These are phyloP conservation scores for Sphenopsis melanotis DNA, from an alignment of 2,797 vertebrate species.

Conservation along the genomic window DNA sequence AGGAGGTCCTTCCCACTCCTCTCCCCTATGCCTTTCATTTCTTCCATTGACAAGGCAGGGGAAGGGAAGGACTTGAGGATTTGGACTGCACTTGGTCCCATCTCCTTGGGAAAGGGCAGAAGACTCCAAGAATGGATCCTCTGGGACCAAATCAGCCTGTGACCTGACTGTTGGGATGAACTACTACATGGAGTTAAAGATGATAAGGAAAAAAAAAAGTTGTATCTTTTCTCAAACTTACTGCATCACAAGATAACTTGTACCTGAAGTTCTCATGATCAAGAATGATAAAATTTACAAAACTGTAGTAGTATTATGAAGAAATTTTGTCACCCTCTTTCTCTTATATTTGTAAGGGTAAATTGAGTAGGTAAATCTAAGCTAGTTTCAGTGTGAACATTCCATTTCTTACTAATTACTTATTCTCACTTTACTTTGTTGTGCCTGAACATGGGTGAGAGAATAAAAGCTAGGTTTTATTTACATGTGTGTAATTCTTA, in stretches of 20 bases:
- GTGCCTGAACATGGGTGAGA: neutral
- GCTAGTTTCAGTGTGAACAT: neutral
- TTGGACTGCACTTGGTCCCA: neutral
- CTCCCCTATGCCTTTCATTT: neutral
- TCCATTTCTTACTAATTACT: neutral
- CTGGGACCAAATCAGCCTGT: neutral
- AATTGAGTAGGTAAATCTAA: neutral
- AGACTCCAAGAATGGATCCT: neutral
- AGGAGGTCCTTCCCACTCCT: neutral
- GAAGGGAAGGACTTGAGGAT: neutral
- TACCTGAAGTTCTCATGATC: neutral
- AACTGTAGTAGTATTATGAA: neutral
- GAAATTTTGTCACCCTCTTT: neutral
- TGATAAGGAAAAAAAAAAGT: neutral
- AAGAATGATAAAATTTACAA: neutral
- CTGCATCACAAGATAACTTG: neutral
- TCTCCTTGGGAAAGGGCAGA: neutral
- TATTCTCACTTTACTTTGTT: neutral
- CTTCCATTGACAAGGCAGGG: neutral
- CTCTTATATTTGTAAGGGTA: neutral
- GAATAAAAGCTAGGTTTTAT: neutral
- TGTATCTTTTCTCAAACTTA: neutral
- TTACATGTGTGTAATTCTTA: neutral
- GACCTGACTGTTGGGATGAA: neutral
- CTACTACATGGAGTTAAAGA: neutral